A percentile compares a stretch with the other conserved stretches of the same genome.
phyloP scores from a whole-genome alignment of 2,888 invertebrate species.

The Hydrotaea cyrtoneurina region DNA sequence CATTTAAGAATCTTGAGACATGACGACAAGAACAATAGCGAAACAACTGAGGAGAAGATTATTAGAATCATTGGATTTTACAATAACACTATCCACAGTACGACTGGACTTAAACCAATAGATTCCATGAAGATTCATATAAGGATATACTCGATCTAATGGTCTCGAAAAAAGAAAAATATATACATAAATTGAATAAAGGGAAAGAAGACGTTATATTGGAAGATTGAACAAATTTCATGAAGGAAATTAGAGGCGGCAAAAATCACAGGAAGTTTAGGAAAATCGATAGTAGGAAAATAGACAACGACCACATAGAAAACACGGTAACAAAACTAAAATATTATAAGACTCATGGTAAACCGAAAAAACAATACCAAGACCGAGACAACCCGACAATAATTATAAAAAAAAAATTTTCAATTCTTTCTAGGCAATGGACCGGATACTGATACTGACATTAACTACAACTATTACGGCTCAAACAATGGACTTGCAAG shows the following conservation, averaged over 20 bases:
- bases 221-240: conserved; percentile 51
- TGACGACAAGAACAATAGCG: conserved; percentile 55
- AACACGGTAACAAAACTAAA: conserved; percentile 52
- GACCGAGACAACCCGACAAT: conserved; percentile 56
- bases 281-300: conserved; percentile 48
- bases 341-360: conserved; percentile 65
- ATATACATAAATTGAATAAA: conserved; percentile 22
- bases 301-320: conserved; percentile 61
- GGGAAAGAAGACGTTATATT: conserved; percentile 47
- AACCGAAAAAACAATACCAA: conserved; percentile 58
- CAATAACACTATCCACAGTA: no score
- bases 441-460: conserved; percentile 15
- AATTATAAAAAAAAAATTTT: background rate
- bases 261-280: conserved; percentile 67
- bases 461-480: conserved; percentile 23
- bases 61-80: no score
- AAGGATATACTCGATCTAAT: conserved; percentile 46
- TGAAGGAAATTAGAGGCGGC: conserved; percentile 54
- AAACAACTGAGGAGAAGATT: no score
- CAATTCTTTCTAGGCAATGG: conserved; percentile 4
- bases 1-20: conserved; percentile 62
- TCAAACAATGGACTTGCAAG: conserved; percentile 61
- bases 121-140: conserved; percentile 45
- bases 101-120: no score
- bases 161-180: background rate